Evolutionary conservation across 2,888 invertebrate genomes (phyloP).

Genomic region (Lasioglossum marginatum): DNA sequence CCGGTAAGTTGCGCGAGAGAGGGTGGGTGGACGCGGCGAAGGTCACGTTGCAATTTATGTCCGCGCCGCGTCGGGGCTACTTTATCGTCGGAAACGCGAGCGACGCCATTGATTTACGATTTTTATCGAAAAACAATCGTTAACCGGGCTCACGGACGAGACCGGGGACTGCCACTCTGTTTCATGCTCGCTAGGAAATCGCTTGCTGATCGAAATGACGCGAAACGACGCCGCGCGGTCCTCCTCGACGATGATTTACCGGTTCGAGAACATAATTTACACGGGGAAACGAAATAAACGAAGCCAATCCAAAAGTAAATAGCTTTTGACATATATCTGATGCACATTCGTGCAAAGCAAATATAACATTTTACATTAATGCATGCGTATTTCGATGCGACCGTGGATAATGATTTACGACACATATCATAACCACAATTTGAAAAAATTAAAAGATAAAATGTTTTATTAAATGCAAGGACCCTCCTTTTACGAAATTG

Average conservation of each 20-base stretch:
- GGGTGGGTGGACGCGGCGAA: conserved; percentile 33
- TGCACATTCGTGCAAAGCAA: background rate
- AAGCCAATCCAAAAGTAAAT: background rate
- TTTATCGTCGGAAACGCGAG: conserved; percentile 46
- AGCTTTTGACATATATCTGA: background rate
- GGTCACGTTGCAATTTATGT: conserved; percentile 58
- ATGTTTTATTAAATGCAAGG: background rate
- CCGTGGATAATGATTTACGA: background rate
- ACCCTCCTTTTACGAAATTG: background rate
- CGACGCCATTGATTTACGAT: conserved; percentile 48
- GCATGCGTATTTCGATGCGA: background rate
- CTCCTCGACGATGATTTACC: background rate
- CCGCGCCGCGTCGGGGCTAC: conserved; percentile 2
- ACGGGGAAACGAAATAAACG: background rate
- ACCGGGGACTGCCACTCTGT: background rate
- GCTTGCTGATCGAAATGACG: background rate
- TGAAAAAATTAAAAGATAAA: background rate
- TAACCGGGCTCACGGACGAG: conserved; percentile 32
- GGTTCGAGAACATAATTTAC: background rate
- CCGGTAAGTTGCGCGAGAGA: conserved; percentile 24
- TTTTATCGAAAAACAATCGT: conserved; percentile 52
- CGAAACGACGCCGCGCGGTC: background rate
- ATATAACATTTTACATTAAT: background rate
- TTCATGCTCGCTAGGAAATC: background rate
- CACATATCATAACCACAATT: background rate